Evolutionary conservation across 2,113 vertebrate species (phyloP).

Genomic region (Psittacus erithacus): DNA sequence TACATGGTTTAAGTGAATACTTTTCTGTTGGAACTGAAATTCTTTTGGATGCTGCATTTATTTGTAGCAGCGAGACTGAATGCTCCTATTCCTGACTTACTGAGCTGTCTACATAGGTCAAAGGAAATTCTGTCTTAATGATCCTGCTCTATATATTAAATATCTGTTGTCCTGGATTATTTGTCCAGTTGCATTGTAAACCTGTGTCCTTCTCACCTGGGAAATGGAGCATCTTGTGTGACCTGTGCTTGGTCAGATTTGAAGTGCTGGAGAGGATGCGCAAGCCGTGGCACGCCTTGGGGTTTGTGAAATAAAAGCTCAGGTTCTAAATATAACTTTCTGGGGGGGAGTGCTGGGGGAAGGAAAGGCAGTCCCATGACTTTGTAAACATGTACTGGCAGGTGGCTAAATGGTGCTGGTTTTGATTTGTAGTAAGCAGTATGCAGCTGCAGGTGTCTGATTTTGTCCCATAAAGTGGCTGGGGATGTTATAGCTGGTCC

Average conservation of each 20-base stretch:
- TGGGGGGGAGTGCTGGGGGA: neutral
- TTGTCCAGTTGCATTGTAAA: neutral
- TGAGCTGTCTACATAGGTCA: neutral
- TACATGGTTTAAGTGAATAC: fast-evolving
- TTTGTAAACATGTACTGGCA: conserved; percentile 38
- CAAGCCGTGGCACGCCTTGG: neutral
- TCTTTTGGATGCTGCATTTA: neutral
- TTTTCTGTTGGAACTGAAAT: neutral
- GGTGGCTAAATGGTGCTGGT: neutral
- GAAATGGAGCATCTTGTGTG: neutral
- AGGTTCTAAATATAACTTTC: neutral
- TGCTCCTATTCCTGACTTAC: neutral
- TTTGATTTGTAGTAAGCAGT: neutral
- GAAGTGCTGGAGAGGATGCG: neutral
- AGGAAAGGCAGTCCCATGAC: neutral
- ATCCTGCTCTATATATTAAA: neutral
- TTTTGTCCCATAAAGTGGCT: neutral
- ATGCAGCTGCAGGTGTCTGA: conserved; percentile 6
- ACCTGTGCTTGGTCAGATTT: neutral
- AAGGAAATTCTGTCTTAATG: neutral
- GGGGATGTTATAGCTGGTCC: conserved; percentile 5
- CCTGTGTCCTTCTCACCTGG: neutral
- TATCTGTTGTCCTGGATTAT: neutral
- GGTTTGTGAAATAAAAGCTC: neutral
- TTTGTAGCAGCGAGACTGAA: neutral